Evolutionary conservation across 2,113 vertebrate genomes (phyloP).

Genomic region (Pogonocichla stellata): DNA sequence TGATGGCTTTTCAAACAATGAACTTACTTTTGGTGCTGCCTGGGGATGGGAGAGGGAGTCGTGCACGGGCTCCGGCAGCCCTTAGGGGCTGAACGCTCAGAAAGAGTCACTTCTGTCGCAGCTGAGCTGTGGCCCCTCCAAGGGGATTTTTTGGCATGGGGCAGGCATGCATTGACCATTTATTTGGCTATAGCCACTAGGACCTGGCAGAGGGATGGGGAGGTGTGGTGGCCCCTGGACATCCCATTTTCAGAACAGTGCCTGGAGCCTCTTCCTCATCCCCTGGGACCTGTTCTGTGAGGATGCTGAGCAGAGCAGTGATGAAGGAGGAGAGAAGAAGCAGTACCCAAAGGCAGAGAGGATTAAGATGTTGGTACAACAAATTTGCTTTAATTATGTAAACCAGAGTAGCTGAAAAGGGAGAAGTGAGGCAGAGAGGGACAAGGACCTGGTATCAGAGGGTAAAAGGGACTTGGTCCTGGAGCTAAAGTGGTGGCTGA

Average conservation of each 20-base stretch:
- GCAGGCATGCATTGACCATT: not conserved
- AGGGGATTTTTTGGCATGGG: not conserved
- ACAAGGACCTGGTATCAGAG: not conserved
- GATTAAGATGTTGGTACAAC: not conserved
- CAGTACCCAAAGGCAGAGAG: not conserved
- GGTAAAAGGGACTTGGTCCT: not conserved
- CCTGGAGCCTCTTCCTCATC: not conserved
- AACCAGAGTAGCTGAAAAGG: not conserved
- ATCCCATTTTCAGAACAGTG: not conserved
- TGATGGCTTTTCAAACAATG: constrained; percentile 56
- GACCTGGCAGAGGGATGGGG: not conserved
- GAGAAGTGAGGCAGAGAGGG: not conserved
- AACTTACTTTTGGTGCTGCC: constrained; percentile 29
- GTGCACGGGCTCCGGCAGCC: not conserved
- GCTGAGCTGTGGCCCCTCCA: not conserved
- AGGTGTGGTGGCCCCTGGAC: not conserved
- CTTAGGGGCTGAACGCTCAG: not conserved
- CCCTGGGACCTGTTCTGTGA: rapidly evolving
- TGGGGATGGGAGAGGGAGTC: not conserved
- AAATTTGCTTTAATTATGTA: not conserved
- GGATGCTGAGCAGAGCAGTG: not conserved
- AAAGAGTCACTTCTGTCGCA: not conserved
- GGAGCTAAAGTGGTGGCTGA: not conserved
- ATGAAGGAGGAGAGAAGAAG: not conserved
- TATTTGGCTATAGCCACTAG: not conserved